Conservation (phyloP, 2,888 invertebrate species). For the Agrotis clavis region DNA sequence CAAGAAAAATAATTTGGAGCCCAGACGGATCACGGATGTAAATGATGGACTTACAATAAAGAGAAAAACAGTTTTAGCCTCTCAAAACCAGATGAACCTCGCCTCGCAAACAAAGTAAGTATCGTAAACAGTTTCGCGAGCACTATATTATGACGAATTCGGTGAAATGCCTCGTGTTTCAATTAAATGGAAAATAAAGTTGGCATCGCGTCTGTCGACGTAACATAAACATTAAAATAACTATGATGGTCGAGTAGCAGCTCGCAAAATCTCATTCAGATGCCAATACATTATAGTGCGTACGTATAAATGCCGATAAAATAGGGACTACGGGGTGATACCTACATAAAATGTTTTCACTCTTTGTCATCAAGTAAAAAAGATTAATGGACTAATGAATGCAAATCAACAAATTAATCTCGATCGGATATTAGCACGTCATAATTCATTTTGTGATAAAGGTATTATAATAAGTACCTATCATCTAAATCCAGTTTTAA, state of each 20-base stretch:
- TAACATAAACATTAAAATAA: conserved; percentile 84
- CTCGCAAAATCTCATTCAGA: conserved; percentile 78
- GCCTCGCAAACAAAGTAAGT: conserved; percentile 73
- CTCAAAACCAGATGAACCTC: conserved; percentile 62
- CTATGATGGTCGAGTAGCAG: conserved; percentile 79
- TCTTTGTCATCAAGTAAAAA: conserved; percentile 33
- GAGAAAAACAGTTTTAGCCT: conserved; percentile 47
- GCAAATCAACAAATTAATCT: conserved; percentile 4
- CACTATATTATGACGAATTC: conserved; percentile 79
- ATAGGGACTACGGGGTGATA: conserved; percentile 36
- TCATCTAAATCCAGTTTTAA: background rate
- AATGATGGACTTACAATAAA: conserved; percentile 51
- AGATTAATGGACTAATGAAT: conserved; percentile 15
- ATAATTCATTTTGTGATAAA: conserved; percentile 1
- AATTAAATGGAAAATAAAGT: conserved; percentile 85
- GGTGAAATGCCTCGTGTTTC: conserved; percentile 83
- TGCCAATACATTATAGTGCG: conserved; percentile 72
- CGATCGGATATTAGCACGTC: background rate
- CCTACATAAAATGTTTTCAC: conserved; percentile 40
- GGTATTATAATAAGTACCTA: background rate
- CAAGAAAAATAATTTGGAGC: conserved; percentile 48
- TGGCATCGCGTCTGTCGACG: conserved; percentile 81
- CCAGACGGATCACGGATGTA: conserved; percentile 48
- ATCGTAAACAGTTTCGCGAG: conserved; percentile 78
- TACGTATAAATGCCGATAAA: conserved; percentile 39